These are phyloP conservation scores for Hassar affinis DNA, from an alignment of 2,113 vertebrate species.

Conservation along the genomic window DNA sequence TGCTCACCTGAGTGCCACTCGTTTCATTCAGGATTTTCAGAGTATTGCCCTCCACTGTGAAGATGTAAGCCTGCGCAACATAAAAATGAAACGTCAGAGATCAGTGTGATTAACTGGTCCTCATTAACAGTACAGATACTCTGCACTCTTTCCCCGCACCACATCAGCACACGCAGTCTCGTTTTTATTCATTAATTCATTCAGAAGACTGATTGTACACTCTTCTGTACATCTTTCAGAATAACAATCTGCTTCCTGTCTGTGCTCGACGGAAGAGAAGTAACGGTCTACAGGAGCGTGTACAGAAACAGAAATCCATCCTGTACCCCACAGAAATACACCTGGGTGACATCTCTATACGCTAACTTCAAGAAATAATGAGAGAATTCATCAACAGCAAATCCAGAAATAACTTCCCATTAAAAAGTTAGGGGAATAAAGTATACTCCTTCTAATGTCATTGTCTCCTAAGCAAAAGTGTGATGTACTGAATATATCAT, in stretches of 20 bases:
- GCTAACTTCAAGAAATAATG: not conserved
- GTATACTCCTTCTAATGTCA: not conserved
- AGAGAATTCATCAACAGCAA: no score
- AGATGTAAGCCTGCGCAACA: slow-evolving; percentile 47
- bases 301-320: not conserved
- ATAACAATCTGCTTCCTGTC: slow-evolving; percentile 7
- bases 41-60: slow-evolving; percentile 44
- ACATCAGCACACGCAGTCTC: not conserved
- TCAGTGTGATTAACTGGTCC: not conserved
- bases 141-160: not conserved
- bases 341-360: not conserved
- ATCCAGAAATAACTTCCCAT: not conserved
- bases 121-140: not conserved
- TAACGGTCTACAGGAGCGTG: slow-evolving; percentile 10
- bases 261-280: slow-evolving; percentile 16
- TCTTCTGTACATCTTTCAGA: slow-evolving; percentile 3
- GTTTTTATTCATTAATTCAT: no score
- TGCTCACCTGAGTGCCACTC: slow-evolving; percentile 45
- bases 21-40: slow-evolving; percentile 49
- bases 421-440: not conserved
- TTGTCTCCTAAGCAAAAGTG: not conserved
- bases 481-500: not conserved
- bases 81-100: not conserved
- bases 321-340: not conserved
- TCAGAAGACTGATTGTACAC: slow-evolving; percentile 2